Percentiles rank a stretch among this genome's conserved stretches.
These are phyloP conservation scores for Synaphobranchus kaupii DNA, from an alignment of 2,797 vertebrate species.

Conservation along the genomic window DNA sequence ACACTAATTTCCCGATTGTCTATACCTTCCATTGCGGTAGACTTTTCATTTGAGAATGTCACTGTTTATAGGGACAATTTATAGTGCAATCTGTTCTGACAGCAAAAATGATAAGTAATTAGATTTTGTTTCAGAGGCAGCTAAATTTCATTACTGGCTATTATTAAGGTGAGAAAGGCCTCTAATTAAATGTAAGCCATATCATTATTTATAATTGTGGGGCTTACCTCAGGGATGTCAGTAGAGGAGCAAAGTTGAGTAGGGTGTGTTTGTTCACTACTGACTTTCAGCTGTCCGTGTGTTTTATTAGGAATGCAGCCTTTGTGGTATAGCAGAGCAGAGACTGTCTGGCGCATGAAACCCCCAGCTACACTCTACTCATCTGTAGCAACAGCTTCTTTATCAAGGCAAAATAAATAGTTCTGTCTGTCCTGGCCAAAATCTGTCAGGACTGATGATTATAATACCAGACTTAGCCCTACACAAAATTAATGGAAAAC, in stretches of 20 bases:
- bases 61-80: not conserved
- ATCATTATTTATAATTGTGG: conserved; percentile 51
- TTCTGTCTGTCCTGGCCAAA: not conserved
- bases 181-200: conserved; percentile 64
- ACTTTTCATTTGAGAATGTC: not conserved
- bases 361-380: conserved; percentile 61
- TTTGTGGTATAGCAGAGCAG: conserved; percentile 61
- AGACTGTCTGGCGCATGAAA: conserved; percentile 45
- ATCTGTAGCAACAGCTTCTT: conserved; percentile 54
- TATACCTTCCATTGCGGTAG: not conserved
- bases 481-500: not conserved
- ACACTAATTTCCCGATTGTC: not conserved
- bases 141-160: not conserved
- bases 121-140: not conserved
- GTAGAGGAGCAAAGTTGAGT: conserved; percentile 58
- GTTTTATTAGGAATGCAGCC: conserved; percentile 65
- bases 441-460: not conserved
- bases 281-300: conserved; percentile 67
- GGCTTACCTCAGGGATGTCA: conserved; percentile 42
- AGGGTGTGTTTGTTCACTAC: conserved; percentile 68
- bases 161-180: conserved; percentile 66
- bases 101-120: not conserved
- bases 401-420: conserved; percentile 5
- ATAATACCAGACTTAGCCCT: not conserved
- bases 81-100: not conserved